Evolutionary conservation across 2,888 invertebrate species (phyloP).

Genomic region (Deroplatys truncata): DNA sequence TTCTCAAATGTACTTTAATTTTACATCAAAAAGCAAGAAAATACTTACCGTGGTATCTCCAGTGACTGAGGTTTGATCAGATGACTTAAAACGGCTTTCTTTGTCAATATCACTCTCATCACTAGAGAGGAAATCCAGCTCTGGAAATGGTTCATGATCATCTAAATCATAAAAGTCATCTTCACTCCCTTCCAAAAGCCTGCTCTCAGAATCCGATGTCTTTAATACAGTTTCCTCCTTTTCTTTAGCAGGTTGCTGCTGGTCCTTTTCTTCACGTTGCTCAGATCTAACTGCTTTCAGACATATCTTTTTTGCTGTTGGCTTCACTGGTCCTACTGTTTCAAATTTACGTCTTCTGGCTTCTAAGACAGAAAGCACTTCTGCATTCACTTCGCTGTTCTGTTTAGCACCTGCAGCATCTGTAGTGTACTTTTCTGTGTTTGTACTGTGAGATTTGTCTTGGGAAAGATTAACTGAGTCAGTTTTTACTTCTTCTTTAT

Average conservation of each 20-base stretch:
- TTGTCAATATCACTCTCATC: conserved; percentile 45
- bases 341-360: conserved; percentile 53
- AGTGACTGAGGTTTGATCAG: neutral
- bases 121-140: conserved; percentile 41
- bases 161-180: conserved; percentile 22
- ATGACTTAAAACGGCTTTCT: conserved; percentile 43
- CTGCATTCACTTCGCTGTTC: neutral
- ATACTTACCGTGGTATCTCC: neutral
- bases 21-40: neutral
- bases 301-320: conserved; percentile 49
- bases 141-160: conserved; percentile 30
- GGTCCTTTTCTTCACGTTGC: neutral
- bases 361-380: conserved; percentile 41
- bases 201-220: neutral
- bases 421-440: neutral
- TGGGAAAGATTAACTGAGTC: neutral
- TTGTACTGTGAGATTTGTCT: neutral
- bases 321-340: conserved; percentile 45
- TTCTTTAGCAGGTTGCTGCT: neutral
- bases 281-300: conserved; percentile 37
- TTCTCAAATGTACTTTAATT: neutral
- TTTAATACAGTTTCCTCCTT: neutral
- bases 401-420: neutral
- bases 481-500: neutral
- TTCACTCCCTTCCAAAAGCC: neutral